Evolutionary conservation across 2,113 vertebrate genomes (phyloP).

Genomic region (Thinocorus orbignyianus): DNA sequence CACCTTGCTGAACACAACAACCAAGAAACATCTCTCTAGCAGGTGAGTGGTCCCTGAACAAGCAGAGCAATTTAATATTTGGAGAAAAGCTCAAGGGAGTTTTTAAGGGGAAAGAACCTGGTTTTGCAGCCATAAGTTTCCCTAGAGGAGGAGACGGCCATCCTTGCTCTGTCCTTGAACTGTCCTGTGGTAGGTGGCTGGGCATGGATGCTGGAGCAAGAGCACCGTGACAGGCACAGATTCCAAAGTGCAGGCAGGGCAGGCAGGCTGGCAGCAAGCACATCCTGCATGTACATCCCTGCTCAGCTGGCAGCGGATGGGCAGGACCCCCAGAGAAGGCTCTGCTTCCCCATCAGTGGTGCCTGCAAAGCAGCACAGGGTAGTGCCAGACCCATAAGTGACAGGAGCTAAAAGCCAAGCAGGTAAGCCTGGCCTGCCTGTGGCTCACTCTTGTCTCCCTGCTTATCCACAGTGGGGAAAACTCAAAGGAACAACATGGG

Average conservation of each 20-base stretch:
- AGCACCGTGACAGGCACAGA: fast-evolving
- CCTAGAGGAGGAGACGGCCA: background rate
- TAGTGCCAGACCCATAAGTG: background rate
- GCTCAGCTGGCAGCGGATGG: background rate
- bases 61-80: background rate
- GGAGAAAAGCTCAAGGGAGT: background rate
- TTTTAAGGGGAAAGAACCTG: background rate
- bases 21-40: background rate
- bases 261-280: background rate
- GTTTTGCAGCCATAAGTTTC: fast-evolving
- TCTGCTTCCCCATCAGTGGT: background rate
- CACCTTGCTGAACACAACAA: background rate
- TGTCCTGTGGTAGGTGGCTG: fast-evolving
- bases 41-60: background rate
- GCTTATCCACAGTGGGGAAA: fast-evolving
- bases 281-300: background rate
- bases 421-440: background rate
- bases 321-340: background rate
- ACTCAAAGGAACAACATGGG: background rate
- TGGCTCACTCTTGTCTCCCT: background rate
- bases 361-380: background rate
- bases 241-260: background rate
- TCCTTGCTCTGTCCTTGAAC: background rate
- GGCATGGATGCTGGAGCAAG: fast-evolving
- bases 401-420: background rate